Conservation (phyloP, 2,888 invertebrate species). For the Horisme vitalbata region DNA sequence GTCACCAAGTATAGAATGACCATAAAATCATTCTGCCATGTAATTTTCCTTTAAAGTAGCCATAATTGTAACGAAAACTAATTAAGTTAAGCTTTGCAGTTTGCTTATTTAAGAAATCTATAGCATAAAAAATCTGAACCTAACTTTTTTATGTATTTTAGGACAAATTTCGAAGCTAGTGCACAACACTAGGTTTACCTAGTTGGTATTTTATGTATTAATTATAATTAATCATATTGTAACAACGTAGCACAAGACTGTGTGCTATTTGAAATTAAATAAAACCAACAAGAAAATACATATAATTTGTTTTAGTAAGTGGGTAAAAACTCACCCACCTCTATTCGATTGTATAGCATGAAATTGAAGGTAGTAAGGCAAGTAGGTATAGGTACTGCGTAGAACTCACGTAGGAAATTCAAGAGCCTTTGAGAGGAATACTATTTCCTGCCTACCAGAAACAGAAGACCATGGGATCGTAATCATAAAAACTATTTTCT, state of each 20-base stretch:
- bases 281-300: slow-evolving; percentile 52
- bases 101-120: slow-evolving; percentile 12
- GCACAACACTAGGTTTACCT: slow-evolving; percentile 64
- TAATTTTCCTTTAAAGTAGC: slow-evolving; percentile 34
- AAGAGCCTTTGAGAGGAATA: no score
- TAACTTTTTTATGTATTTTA: slow-evolving; percentile 33
- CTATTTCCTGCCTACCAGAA: no score
- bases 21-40: slow-evolving; percentile 21
- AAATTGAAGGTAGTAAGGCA: no score
- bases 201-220: slow-evolving; percentile 56
- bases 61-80: slow-evolving; percentile 38
- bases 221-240: slow-evolving; percentile 64
- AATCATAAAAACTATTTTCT: no score
- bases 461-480: no score
- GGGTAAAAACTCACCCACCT: no score
- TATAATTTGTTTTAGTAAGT: slow-evolving; percentile 36
- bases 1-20: slow-evolving; percentile 6
- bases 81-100: slow-evolving; percentile 20
- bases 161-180: slow-evolving; percentile 54
- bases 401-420: no score
- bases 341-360: no score
- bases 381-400: no score
- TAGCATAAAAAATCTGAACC: slow-evolving; percentile 9
- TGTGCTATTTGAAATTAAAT: slow-evolving; percentile 73
- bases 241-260: slow-evolving; percentile 67